Evolutionary conservation across 2,888 invertebrate species (phyloP).

Genomic region (Parnassius orleans): DNA sequence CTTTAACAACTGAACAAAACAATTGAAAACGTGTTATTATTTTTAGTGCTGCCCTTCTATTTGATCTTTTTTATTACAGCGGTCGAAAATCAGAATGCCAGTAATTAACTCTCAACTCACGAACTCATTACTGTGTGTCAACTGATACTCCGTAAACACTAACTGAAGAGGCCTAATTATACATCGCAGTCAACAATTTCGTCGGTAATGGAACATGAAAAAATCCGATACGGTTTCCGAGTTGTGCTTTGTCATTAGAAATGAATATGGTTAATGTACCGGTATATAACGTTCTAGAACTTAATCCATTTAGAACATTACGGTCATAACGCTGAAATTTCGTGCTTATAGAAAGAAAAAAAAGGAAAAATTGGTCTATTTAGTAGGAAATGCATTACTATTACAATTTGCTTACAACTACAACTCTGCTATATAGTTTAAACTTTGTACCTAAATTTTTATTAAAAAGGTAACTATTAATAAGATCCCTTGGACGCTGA

Average conservation of each 20-base stretch:
- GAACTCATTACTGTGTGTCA: slow-evolving; percentile 39
- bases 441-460: too few species aligned
- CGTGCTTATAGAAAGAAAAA: neutral
- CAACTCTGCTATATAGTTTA: too few species aligned
- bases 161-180: slow-evolving; percentile 45
- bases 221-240: slow-evolving; percentile 30
- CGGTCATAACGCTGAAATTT: neutral
- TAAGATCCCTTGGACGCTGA: too few species aligned
- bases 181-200: slow-evolving; percentile 47
- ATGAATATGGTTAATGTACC: slow-evolving; percentile 27
- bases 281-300: slow-evolving; percentile 4
- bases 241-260: slow-evolving; percentile 34
- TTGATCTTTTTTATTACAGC: neutral
- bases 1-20: too few species aligned
- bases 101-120: slow-evolving; percentile 30
- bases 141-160: slow-evolving; percentile 40
- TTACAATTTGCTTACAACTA: too few species aligned
- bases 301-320: neutral
- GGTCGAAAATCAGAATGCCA: neutral
- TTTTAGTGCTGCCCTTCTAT: too few species aligned
- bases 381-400: too few species aligned
- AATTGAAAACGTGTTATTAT: too few species aligned
- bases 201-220: slow-evolving; percentile 51
- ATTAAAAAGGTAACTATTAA: too few species aligned
- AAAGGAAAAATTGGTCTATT: too few species aligned